Conservation (phyloP, 2,888 invertebrate species). For the Agrotis clavis region DNA sequence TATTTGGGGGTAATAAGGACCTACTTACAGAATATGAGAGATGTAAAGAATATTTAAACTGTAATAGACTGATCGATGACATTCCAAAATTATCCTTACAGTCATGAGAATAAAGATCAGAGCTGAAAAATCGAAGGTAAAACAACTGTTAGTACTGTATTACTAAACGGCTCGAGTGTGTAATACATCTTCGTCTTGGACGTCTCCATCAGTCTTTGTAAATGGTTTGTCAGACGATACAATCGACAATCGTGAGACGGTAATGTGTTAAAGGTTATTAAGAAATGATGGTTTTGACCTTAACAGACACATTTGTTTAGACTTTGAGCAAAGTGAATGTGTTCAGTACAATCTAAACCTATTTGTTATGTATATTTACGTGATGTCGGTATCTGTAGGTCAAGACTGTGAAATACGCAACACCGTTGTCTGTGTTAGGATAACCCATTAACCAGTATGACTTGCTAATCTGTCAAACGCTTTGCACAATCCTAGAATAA, state of each 20-base stretch:
- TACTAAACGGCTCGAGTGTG: slow-evolving; percentile 33
- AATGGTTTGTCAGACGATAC: slow-evolving; percentile 33
- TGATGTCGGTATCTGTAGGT: slow-evolving; percentile 20
- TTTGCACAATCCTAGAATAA: background rate
- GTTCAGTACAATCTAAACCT: slow-evolving; percentile 20
- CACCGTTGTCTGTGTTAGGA: background rate
- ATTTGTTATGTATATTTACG: background rate
- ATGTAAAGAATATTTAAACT: background rate
- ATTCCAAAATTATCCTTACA: background rate
- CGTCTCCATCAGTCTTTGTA: slow-evolving; percentile 34
- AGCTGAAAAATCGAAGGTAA: background rate
- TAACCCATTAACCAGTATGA: background rate
- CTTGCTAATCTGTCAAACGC: background rate
- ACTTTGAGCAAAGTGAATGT: slow-evolving; percentile 43
- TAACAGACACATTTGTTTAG: slow-evolving; percentile 17
- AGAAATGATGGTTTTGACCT: slow-evolving; percentile 48
- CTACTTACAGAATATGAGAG: too few species aligned
- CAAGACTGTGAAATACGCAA: slow-evolving; percentile 19
- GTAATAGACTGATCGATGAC: background rate
- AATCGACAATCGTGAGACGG: background rate
- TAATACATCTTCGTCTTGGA: slow-evolving; percentile 46
- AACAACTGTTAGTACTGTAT: slow-evolving; percentile 15
- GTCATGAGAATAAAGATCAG: background rate
- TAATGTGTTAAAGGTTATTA: slow-evolving; percentile 30
- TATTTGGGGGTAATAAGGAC: too few species aligned